Evolutionary conservation across 2,797 vertebrate species (phyloP).

Genomic region (Pangasius macronema): DNA sequence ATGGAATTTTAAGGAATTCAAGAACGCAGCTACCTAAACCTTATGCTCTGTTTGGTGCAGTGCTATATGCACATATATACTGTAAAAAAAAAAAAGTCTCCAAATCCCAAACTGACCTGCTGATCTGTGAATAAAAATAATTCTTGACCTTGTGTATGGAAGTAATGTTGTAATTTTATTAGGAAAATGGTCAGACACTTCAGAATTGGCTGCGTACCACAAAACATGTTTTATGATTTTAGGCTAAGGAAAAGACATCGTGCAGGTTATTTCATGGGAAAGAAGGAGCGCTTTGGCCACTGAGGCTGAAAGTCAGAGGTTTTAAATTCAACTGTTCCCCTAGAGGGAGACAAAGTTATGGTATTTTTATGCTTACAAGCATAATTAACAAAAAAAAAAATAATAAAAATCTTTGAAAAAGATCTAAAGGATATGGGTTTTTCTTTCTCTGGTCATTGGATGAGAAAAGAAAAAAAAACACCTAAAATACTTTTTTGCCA

Average conservation of each 20-base stretch:
- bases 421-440: neutral
- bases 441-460: neutral
- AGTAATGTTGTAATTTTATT: neutral
- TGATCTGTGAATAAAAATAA: neutral
- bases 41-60: neutral
- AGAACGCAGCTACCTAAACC: neutral
- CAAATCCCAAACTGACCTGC: neutral
- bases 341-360: neutral
- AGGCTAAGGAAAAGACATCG: neutral
- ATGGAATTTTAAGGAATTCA: neutral
- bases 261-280: neutral
- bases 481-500: neutral
- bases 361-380: neutral
- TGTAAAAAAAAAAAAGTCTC: neutral
- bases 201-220: neutral
- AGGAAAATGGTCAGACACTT: neutral
- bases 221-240: too few relatives aligned
- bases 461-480: neutral
- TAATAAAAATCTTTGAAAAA: neutral
- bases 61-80: neutral
- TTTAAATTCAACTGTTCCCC: slow-evolving; percentile 4
- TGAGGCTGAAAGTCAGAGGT: neutral
- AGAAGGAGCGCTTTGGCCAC: neutral
- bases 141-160: neutral
- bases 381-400: neutral